phyloP scores from a whole-genome alignment of 2,797 vertebrate species.

The Chrosomus eos region DNA sequence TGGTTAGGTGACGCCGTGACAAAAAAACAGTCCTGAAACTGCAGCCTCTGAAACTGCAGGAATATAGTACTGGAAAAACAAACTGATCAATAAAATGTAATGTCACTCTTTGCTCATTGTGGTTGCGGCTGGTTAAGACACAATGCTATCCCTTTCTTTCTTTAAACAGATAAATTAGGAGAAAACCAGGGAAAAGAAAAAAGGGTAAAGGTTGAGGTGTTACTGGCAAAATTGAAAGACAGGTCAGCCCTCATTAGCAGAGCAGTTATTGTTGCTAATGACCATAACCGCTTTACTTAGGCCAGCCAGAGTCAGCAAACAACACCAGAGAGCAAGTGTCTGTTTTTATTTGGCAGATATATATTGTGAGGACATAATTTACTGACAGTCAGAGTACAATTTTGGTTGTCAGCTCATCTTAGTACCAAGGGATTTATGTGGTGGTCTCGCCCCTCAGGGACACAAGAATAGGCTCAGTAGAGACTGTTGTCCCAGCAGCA shows the following conservation, averaged over 20 bases:
- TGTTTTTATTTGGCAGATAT: constrained; percentile 1
- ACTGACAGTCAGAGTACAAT: not conserved
- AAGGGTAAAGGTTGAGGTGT: constrained; percentile 19
- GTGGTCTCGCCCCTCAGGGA: not conserved
- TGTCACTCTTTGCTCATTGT: not conserved
- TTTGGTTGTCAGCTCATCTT: not conserved
- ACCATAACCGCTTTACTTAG: constrained; percentile 3
- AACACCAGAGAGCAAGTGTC: not conserved
- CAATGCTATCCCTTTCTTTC: not conserved
- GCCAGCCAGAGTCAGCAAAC: not conserved
- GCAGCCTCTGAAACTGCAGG: not conserved
- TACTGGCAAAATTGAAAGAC: constrained; percentile 31
- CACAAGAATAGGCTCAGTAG: not conserved
- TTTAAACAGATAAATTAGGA: constrained; percentile 17
- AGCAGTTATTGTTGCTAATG: constrained; percentile 13
- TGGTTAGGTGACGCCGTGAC: not conserved
- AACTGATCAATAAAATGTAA: not conserved
- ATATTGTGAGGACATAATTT: constrained; percentile 12
- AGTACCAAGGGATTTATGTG: constrained; percentile 12
- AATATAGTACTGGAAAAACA: not conserved
- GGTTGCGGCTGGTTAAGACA: not conserved
- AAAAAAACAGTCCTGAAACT: not conserved
- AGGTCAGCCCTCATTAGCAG: constrained; percentile 42
- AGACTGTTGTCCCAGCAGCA: not conserved
- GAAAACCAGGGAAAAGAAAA: not conserved